Evolutionary conservation across 2,888 invertebrate genomes (phyloP), one percentile per base, ranked within the genome.

Genomic region (Julus scanicus): DNA sequence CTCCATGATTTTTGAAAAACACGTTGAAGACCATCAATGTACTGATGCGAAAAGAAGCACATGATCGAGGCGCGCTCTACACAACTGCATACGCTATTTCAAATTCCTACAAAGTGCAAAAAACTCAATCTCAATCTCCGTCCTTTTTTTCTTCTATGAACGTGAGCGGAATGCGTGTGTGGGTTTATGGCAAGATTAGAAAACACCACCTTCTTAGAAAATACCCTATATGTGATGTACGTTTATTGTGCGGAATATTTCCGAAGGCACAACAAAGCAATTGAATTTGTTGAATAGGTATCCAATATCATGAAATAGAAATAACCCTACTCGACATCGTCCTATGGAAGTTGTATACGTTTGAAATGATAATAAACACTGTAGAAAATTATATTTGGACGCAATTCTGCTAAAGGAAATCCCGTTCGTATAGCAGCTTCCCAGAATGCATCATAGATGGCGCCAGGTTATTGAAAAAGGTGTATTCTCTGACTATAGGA

Each of bases 191-290:
- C 37, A 80, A 80, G 80, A 80, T 80, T 80, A 80, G 80, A 9
- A 80, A 80, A 80, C 80, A 80, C 80, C 80, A 80, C 13, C 80
- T 29, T 80, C 80, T 80, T 29, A 13, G 29, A 80, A 80, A 37
- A 80, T 5, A 44, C 3, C 37, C 71, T n/a, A 71, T 80, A 37
- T 37, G 37, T 37, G 80, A 80, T 80, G 80, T 13, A 37, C 80
- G 80, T 37, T 37, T 80, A 80, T 80, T 80, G 80, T 15, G 80
- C 29, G 80, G 80, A 80, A 80, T 80, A 80, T 80, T 80, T 80
- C 80, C 80, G 80, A 80, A 80, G 37, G 80, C 80, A 80, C 80
- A 80, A 80, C 37, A 80, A 80, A 37, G 80, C 37, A 80, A 80
- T 37, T 80, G 80, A 80, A 80, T 80, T 80, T 80, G 80, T 80